Conservation (phyloP, 2,797 vertebrate genomes). For the Manis pentadactyla region DNA sequence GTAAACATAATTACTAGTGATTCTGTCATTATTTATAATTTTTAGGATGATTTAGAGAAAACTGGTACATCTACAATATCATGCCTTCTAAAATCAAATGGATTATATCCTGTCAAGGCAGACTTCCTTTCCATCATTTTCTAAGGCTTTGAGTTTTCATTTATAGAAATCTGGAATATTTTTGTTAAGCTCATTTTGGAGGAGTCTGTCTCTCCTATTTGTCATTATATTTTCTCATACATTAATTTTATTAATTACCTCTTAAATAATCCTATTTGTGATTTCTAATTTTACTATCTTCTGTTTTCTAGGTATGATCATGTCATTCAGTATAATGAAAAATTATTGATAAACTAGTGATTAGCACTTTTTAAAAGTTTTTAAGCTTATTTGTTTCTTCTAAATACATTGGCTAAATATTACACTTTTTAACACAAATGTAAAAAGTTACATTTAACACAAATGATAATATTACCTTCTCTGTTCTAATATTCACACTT, state of each 20-base stretch:
- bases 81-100: neutral
- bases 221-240: neutral
- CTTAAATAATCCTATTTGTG: neutral
- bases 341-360: neutral
- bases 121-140: neutral
- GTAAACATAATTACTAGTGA: neutral
- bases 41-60: neutral
- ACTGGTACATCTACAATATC: neutral
- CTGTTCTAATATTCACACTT: neutral
- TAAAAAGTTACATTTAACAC: neutral
- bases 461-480: neutral
- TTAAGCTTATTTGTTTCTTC: neutral
- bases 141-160: neutral
- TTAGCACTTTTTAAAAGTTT: neutral
- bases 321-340: neutral
- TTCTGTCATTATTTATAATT: neutral
- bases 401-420: neutral
- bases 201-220: neutral
- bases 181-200: neutral
- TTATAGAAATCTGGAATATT: neutral
- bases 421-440: neutral
- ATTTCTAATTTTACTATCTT: neutral
- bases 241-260: neutral
- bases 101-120: neutral
- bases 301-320: neutral